Base-by-base conservation (phyloP, 2,797 vertebrate genomes). In the Florisuga fusca region DNA sequence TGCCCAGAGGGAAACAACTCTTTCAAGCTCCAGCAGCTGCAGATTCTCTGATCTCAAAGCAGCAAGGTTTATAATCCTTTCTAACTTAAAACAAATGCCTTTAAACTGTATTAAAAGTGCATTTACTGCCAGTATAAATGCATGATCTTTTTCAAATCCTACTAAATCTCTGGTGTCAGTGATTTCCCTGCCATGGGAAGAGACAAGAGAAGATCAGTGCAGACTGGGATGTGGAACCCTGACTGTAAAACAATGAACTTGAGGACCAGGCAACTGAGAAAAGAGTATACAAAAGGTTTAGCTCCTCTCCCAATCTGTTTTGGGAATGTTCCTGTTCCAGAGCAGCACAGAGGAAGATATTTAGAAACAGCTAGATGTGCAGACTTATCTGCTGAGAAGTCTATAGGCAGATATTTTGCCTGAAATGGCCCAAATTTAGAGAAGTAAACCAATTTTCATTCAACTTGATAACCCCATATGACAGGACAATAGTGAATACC, bases 101-200 rank as follows among this genome's bases (percentile, higher is more conserved):
- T 91, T 89, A 93, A 94, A 94, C 82, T 72, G 73, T 93, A 71
- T 87, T 92, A 94, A 93, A 95, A 93, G 58, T 45, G 58, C 51
- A 29, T 22, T 92, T 87, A 66, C 64, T 87, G 61, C 45, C 61
- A 63, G 62, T 83, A 83, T 75, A 93, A 87, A 80, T 55, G 61
- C 54, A 80, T 26, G 61, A 93, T 94, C 90, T 84, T 87, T 86
- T 90, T 36, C 64, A 92, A 95, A 96, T 94, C 95, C 86, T 72
- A 7, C 66, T 85, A 83, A 95, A 92, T 81, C 93, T 81, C 62
- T 66, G 50, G 50, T 80, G 19, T 94, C 72, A 59, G 51, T 75
- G 55, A 81, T 86, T 94, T 84, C 43, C 45, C 55, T 57, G 59
- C 22, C 58, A 78, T 38, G 50, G 41, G 55, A 87, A 76, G 57